Evolutionary conservation across 92 coral and sea anemone genomes (phyloP), one percentile per base, ranked within the genome.

Genomic region (Bergia puertoricense): DNA sequence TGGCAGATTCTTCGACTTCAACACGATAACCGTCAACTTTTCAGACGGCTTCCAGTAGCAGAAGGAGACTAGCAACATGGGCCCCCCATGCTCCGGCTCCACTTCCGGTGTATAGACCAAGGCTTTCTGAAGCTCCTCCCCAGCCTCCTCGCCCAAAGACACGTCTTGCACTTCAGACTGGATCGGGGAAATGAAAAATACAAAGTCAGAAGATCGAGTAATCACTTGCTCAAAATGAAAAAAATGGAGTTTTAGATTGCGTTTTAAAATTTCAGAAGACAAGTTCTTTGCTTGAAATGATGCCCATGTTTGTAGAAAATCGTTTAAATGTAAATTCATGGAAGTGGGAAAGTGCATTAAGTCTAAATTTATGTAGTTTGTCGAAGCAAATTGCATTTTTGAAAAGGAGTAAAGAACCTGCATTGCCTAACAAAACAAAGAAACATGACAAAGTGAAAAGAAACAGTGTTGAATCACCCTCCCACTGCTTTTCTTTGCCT

Each of bases 31-130:
- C 18, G 98, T 94, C 50, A 97, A 86, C 79, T 93, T 97, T 75
- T 94, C 96, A 16, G 98, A 91, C 7, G 96, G 88, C 54, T 95
- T 97, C 85, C 93, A 91, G 90, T 97, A 97, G 59, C 94, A 94
- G 42, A 97, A 83, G 18, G 99, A 95, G 15, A 95, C 86, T 22
- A 97, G 93, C 37, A 97, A 88, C 89, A 89, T 89, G 43, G 94
- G 91, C 2, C 94, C 95, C 85, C 79, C 78, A 56, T 86, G 92
- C 41, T 82, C 89, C 1, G 81, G 89, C 5, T 89, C 94, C 11
- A 68, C 77, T 30, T 82, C 86, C 43, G 86, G 86, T 10, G 76
- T 82, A 65, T 22, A 2, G 38, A 82, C 76, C 42, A 82, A 37
- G 44, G 76, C 86, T 67, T 50, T 68, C 72, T 82, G 86, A 6